These are phyloP conservation scores for Hippocampus zosterae DNA, from an alignment of 2,113 vertebrate genomes.

Conservation along the genomic window DNA sequence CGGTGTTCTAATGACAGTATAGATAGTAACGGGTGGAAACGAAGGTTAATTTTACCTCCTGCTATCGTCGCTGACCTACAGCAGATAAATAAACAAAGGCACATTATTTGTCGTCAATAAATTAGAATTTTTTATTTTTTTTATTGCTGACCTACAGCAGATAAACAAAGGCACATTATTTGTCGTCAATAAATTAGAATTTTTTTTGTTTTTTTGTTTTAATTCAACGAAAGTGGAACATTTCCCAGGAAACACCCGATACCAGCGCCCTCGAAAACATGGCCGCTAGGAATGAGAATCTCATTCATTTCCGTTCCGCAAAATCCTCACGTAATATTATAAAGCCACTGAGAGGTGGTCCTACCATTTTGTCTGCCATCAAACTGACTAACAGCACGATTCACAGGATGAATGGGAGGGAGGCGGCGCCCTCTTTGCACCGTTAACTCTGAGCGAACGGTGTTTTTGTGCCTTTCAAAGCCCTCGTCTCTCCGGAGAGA, in stretches of 20 bases:
- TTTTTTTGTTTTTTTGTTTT: background rate
- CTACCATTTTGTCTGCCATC: slow-evolving; percentile 1
- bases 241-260: background rate
- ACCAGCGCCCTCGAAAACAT: background rate
- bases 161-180: background rate
- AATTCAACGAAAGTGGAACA: background rate
- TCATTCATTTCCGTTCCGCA: background rate
- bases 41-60: too few species aligned
- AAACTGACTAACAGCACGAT: slow-evolving; percentile 7
- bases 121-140: background rate
- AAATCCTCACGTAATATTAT: background rate
- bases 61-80: too few species aligned
- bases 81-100: too few species aligned
- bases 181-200: background rate
- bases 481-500: slow-evolving; percentile 27
- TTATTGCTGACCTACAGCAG: background rate
- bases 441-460: slow-evolving; percentile 4
- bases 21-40: too few species aligned
- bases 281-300: background rate
- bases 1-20: too few species aligned
- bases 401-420: slow-evolving; percentile 10
- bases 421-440: slow-evolving; percentile 11
- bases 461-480: slow-evolving; percentile 30
- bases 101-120: background rate
- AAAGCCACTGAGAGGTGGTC: background rate